Evolutionary conservation across 2,797 vertebrate species (phyloP), one percentile per base, ranked within the genome.

Genomic region (Delichon dasypus): DNA sequence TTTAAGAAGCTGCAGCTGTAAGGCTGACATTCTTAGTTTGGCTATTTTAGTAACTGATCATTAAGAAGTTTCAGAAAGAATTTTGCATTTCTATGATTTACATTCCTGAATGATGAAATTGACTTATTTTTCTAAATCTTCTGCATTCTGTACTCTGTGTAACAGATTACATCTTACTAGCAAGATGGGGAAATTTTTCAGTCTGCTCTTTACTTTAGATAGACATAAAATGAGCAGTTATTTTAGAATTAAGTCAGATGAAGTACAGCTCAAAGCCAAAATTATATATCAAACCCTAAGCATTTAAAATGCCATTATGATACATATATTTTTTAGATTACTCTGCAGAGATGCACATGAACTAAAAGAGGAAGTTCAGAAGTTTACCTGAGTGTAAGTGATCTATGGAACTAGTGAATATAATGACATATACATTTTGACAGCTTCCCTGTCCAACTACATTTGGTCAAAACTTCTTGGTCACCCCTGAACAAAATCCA

Each of bases 1-100:
- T 94, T 89, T 86, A 68, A 81, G 79, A 94, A 91, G 51, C 10
- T 95, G 88, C 95, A 96, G 94, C 91, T 95, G 88, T 91, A 94
- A 50, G 34, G 25, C 62, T 94, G 77, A 58, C 73, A 94, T 88
- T 93, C 91, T 93, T 86, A 77, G 80, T 87, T 38, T 67, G 25
- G 7, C 38, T 94, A 73, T 94, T 96, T 96, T 93, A 64, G 94
- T 85, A 94, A 95, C 80, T 40, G 77, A 87, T 95, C 74, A 79
- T 95, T 89, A 93, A 87, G 74, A 76, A 94, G 64, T 79, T 95
- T 89, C 77, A 93, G 88, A 94, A 81, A 70, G 55, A 81, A 58
- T 90, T 70, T 95, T 62, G 66, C 42, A 76, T 36, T 64, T 85
- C 40, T 82, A 38, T 82, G 66, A 95, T 95, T 96, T 94, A 79